Percentiles rank a stretch among this genome's conserved stretches.
phyloP scores from a whole-genome alignment of 2,888 invertebrate species.

The Xanthia togata region DNA sequence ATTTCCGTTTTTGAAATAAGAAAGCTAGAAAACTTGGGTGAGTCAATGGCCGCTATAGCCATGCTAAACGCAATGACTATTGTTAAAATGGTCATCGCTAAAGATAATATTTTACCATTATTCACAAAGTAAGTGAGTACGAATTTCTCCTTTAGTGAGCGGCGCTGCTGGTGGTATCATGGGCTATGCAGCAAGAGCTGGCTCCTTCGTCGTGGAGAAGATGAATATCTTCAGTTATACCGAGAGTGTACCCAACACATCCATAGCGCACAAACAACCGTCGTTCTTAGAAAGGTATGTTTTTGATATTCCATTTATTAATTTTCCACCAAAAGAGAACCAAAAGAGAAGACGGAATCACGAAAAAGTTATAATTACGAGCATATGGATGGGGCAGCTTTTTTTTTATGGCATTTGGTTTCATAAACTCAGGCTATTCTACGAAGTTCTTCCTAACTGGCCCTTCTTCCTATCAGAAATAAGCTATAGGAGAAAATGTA shows the following conservation, averaged over 20 bases:
- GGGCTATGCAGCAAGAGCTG: conserved; percentile 95
- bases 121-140: neutral
- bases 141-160: conserved; percentile 66
- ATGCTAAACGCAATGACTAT: neutral
- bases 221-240: conserved; percentile 91
- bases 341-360: neutral
- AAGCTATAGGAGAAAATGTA: neutral
- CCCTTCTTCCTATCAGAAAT: neutral
- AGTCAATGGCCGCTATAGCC: neutral
- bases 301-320: neutral
- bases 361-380: neutral
- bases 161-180: conserved; percentile 89
- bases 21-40: neutral
- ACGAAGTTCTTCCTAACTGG: too few relatives aligned
- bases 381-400: neutral
- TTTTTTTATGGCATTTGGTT: neutral
- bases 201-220: conserved; percentile 95
- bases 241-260: conserved; percentile 85
- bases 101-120: neutral
- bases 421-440: neutral
- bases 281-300: conserved; percentile 88
- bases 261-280: conserved; percentile 87
- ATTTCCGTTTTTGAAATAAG: too few relatives aligned
- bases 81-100: neutral
- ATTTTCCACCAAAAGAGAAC: neutral